Evolutionary conservation across 2,888 invertebrate genomes (phyloP).

Genomic region (Zaprionus obscuricornis): DNA sequence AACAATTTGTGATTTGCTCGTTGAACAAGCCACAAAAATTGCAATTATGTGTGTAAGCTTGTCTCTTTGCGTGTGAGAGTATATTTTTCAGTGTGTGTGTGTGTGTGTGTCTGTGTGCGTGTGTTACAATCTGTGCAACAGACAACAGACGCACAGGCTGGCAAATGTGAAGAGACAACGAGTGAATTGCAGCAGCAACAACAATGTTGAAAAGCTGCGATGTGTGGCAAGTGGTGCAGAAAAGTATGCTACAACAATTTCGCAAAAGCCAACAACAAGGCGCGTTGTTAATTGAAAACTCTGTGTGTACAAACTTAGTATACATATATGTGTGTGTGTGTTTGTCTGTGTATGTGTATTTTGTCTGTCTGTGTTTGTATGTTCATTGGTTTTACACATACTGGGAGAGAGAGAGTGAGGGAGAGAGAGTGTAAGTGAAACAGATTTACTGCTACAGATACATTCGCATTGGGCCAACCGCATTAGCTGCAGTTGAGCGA

Average conservation of each 20-base stretch:
- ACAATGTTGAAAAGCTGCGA: conserved; percentile 20
- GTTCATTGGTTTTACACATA: too few relatives aligned
- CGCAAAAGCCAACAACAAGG: conserved; percentile 19
- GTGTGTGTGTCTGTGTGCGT: too few relatives aligned
- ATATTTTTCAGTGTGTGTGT: too few relatives aligned
- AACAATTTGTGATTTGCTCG: conserved; percentile 41
- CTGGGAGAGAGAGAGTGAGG: neutral
- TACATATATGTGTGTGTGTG: conserved; percentile 13
- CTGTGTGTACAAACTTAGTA: neutral
- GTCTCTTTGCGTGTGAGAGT: neutral
- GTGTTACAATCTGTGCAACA: conserved; percentile 20
- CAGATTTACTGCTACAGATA: conserved; percentile 25
- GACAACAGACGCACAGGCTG: too few relatives aligned
- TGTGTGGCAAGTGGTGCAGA: conserved; percentile 34
- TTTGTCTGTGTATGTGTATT: conserved; percentile 3
- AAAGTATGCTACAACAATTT: conserved; percentile 57
- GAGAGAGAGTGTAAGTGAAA: neutral
- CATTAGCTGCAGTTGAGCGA: conserved; percentile 77
- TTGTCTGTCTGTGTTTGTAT: too few relatives aligned
- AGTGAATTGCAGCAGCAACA: too few relatives aligned
- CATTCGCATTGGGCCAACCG: conserved; percentile 35
- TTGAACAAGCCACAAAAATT: conserved; percentile 39
- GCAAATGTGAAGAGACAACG: too few relatives aligned
- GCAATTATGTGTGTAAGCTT: conserved; percentile 33
- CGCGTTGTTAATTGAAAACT: conserved; percentile 51